Percentiles rank a stretch among this genome's conserved stretches.
phyloP scores from a whole-genome alignment of 2,113 vertebrate species.

The Chrysemys picta region DNA sequence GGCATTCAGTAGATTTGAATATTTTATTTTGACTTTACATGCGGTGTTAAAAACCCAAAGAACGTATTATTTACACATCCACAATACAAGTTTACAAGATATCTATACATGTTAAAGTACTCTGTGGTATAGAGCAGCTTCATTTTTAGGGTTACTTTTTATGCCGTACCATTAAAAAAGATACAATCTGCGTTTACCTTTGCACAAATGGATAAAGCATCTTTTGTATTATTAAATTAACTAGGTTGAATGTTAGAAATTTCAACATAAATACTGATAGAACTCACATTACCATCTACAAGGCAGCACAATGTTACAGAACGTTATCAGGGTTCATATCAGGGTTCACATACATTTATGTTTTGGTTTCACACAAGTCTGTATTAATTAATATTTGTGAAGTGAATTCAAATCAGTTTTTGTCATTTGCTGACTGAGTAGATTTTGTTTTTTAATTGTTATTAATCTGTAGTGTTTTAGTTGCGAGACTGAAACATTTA shows the following conservation, averaged over 20 bases:
- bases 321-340: constrained; percentile 85
- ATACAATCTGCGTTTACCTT: constrained; percentile 92
- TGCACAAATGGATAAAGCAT: constrained; percentile 91
- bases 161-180: constrained; percentile 93
- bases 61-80: constrained; percentile 99
- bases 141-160: constrained; percentile 87
- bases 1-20: constrained; percentile 81
- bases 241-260: constrained; percentile 89
- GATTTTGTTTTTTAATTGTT: constrained; percentile 76
- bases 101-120: constrained; percentile 98
- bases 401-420: constrained; percentile 78
- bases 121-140: constrained; percentile 93
- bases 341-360: constrained; percentile 83
- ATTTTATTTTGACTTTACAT: constrained; percentile 99
- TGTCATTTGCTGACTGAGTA: constrained; percentile 71
- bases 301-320: constrained; percentile 93
- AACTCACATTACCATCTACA: constrained; percentile 96
- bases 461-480: constrained; percentile 82
- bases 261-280: constrained; percentile 87
- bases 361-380: constrained; percentile 78
- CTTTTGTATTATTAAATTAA: constrained; percentile 87
- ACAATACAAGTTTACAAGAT: constrained; percentile 99
- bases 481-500: constrained; percentile 75
- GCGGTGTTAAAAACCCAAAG: constrained; percentile 99
- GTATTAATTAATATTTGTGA: constrained; percentile 83